A percentile compares a stretch with the other conserved stretches of the same genome.
These are phyloP conservation scores for Lates calcarifer DNA, from an alignment of 2,113 vertebrate genomes.

Conservation along the genomic window DNA sequence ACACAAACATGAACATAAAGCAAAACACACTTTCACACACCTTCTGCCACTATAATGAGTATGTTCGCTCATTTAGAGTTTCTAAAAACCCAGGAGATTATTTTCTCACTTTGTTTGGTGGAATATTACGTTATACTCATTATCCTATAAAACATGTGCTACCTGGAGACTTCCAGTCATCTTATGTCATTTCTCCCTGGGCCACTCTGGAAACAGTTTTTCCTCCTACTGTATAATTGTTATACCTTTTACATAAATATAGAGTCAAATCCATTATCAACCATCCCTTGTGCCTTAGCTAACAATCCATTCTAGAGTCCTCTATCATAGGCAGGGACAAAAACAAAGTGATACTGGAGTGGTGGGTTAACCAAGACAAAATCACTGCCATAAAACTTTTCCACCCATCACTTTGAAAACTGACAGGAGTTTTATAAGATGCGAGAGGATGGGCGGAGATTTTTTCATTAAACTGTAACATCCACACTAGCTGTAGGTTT, in stretches of 20 bases:
- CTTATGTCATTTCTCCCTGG: not conserved
- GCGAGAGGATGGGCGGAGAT: not conserved
- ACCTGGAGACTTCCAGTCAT: not conserved
- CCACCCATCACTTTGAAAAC: not conserved
- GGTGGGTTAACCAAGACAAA: not conserved
- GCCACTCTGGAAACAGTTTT: not conserved
- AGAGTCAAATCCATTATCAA: not conserved
- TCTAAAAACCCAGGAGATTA: not conserved
- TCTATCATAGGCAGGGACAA: not conserved
- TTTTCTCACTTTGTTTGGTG: not conserved
- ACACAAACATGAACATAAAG: conserved; percentile 8
- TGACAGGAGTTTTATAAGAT: conserved; percentile 9
- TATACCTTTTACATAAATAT: conserved; percentile 6
- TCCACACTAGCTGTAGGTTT: not conserved
- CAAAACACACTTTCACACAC: not conserved
- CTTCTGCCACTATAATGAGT: not conserved
- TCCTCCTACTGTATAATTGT: not conserved
- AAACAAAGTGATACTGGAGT: not conserved
- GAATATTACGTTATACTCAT: not conserved
- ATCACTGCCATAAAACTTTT: not conserved
- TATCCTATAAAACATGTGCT: not conserved
- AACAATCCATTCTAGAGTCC: not conserved
- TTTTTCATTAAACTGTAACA: not conserved
- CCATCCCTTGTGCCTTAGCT: not conserved
- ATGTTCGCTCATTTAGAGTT: not conserved